phyloP scores from a whole-genome alignment of 2,113 vertebrate species.

The Diphyllodes magnificus region DNA sequence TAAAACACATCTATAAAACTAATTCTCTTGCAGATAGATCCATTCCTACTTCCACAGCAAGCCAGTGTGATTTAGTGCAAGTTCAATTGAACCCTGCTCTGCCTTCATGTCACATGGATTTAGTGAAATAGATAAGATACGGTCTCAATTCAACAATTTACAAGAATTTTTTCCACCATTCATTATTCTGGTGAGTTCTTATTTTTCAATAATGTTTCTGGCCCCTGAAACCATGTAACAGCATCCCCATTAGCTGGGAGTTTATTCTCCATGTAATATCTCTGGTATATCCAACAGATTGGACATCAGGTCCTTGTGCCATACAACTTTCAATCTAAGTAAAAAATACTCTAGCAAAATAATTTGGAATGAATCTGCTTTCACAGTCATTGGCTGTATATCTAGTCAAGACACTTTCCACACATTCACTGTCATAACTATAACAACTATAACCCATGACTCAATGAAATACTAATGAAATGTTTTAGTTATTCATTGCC shows the following conservation, averaged over 20 bases:
- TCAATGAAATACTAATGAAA: conserved; percentile 47
- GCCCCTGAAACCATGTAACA: background rate
- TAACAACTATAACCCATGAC: conserved; percentile 28
- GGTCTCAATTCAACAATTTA: background rate
- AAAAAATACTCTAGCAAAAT: background rate
- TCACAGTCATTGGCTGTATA: conserved; percentile 39
- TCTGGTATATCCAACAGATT: background rate
- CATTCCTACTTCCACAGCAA: background rate
- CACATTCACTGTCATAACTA: background rate
- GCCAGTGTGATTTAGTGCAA: background rate
- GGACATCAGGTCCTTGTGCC: background rate
- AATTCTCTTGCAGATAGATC: background rate
- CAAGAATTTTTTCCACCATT: background rate
- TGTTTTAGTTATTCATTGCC: conserved; percentile 42
- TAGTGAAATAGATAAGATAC: background rate
- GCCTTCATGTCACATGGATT: background rate
- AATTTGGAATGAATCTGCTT: conserved; percentile 30
- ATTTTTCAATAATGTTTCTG: background rate
- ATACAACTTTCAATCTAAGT: background rate
- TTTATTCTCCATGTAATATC: background rate
- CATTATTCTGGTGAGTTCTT: background rate
- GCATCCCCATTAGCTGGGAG: background rate
- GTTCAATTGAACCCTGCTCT: background rate
- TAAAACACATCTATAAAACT: background rate
- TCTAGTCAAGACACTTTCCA: conserved; percentile 45